Evolutionary conservation across 1,140 invertebrate species (phyloP), one percentile per base, ranked within the genome.

Genomic region (Alviniconcha marisindica): DNA sequence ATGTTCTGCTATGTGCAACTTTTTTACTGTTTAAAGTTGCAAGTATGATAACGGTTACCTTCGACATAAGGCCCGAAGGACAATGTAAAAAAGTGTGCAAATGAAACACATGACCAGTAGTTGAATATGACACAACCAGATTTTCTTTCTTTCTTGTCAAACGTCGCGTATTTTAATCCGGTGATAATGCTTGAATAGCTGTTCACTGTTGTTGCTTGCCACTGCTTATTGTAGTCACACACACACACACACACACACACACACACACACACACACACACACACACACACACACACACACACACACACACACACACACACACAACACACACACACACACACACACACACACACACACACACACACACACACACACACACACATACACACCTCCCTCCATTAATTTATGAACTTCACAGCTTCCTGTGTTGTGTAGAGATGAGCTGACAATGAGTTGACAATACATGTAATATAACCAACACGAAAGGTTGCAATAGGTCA

Each of bases 321-420:
- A 7, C 21, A 51, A 51, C 48, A 51, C 48, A 51, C 48, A n/a
- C 42, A 51, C 76, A 24, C 44, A 28, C 42, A 33, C 51, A 31
- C 51, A 36, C 33, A 38, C 38, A 38, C 38, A 14, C 14, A 14
- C 14, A 74, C 5, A n/a, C 14, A 66, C 14, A 14, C 14, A 66
- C 60, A 66, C 60, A 66, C 60, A 66, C 60, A 66, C 60, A 66
- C 60, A 66, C 60, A 66, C 60, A 66, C 60, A 66, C 60, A 66
- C 60, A 66, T n/a, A 66, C 60, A 66, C 60, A 66, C 60, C 10
- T n/a, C 10, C 60, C 10, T n/a, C 10, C 60, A 66, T n/a, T 12
- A 7, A 66, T n/a, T 12, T n/a, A 66, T n/a, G n/a, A 7, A 66
- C 60, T 15, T 28, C 60, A 21, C 60, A n/a, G 10, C 10, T n/a